Conservation (phyloP, 2,888 invertebrate genomes). For the Andricus quercusramuli region DNA sequence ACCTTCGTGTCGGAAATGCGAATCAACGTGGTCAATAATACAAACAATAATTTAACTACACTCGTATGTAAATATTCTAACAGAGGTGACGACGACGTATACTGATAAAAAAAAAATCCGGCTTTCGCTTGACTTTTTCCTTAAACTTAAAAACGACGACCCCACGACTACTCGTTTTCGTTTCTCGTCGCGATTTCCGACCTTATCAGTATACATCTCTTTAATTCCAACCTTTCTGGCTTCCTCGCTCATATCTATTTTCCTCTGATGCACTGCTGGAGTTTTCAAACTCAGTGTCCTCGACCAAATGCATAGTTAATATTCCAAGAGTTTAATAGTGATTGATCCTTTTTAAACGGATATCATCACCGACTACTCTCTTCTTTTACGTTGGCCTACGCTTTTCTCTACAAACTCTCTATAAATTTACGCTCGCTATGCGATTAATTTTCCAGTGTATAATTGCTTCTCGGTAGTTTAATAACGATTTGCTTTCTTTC, state of each 20-base stretch:
- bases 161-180: too few species aligned
- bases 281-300: slow-evolving; percentile 54
- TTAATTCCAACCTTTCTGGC: slow-evolving; percentile 18
- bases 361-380: slow-evolving; percentile 15
- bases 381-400: slow-evolving; percentile 38
- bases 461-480: slow-evolving; percentile 41
- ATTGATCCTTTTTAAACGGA: slow-evolving; percentile 44
- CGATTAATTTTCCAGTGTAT: slow-evolving; percentile 39
- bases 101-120: slow-evolving; percentile 27
- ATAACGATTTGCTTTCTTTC: slow-evolving; percentile 48
- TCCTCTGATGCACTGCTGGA: slow-evolving; percentile 12
- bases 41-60: slow-evolving; percentile 39
- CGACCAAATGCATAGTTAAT: slow-evolving; percentile 43
- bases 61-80: slow-evolving; percentile 34
- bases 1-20: slow-evolving; percentile 30
- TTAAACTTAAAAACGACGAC: not conserved
- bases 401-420: slow-evolving; percentile 52
- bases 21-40: slow-evolving; percentile 28
- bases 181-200: not conserved
- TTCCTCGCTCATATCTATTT: slow-evolving; percentile 45
- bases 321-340: slow-evolving; percentile 42
- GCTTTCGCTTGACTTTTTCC: not conserved
- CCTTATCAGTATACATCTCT: slow-evolving; percentile 30
- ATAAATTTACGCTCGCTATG: slow-evolving; percentile 42
- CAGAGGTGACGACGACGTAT: slow-evolving; percentile 27